phyloP scores from a whole-genome alignment of 1,140 invertebrate species.

The Anagrus nilaparvatae region DNA sequence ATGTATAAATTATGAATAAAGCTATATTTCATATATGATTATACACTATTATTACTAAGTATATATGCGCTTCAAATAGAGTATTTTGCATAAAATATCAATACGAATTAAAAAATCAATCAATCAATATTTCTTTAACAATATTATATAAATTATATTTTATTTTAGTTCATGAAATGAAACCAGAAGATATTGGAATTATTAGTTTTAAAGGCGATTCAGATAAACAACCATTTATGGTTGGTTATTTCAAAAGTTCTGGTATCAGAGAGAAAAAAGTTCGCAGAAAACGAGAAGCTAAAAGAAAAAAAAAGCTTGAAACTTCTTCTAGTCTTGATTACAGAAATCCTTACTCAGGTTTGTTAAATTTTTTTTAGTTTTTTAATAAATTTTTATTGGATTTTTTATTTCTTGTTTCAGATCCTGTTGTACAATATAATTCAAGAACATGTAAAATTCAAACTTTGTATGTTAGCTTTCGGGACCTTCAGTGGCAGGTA shows the following conservation, averaged over 20 bases:
- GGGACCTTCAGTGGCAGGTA: slow-evolving; percentile 82
- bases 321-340: slow-evolving; percentile 39
- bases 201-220: slow-evolving; percentile 64
- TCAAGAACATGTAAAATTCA: slow-evolving; percentile 75
- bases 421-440: slow-evolving; percentile 33
- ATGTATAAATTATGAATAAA: no score
- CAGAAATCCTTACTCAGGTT: slow-evolving; percentile 50
- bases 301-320: slow-evolving; percentile 44
- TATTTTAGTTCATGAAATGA: slow-evolving; percentile 62
- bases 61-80: no score
- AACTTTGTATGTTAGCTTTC: slow-evolving; percentile 83
- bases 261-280: slow-evolving; percentile 41
- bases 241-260: slow-evolving; percentile 68
- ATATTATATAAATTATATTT: no score
- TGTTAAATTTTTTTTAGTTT: slow-evolving; percentile 17
- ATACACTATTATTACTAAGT: no score
- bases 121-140: no score
- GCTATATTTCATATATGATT: no score
- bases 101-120: no score
- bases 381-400: slow-evolving; percentile 15
- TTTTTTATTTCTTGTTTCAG: slow-evolving; percentile 26
- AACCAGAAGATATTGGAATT: slow-evolving; percentile 73
- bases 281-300: slow-evolving; percentile 40
- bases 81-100: no score
- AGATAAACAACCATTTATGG: slow-evolving; percentile 81